Conservation (phyloP, 2,797 vertebrate species). For the Eleutherodactylus coqui region DNA sequence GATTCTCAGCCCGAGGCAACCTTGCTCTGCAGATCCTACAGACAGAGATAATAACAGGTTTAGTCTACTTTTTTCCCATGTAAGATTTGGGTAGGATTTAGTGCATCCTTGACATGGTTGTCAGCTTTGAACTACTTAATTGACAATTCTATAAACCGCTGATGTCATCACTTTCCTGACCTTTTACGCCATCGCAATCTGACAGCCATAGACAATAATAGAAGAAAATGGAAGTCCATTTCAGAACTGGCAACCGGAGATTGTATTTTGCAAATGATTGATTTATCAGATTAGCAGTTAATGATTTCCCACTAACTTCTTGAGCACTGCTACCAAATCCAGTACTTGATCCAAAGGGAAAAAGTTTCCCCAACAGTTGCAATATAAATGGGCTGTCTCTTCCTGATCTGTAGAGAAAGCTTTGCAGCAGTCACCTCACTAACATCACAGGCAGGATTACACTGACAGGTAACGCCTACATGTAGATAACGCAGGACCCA, state of each 20-base stretch:
- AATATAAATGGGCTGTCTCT: too few relatives aligned
- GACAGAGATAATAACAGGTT: constrained; percentile 25
- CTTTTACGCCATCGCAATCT: neutral
- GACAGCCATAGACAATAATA: neutral
- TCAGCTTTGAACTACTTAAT: neutral
- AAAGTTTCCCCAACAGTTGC: neutral
- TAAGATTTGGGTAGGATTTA: neutral
- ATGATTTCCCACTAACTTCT: neutral
- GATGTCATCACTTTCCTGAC: neutral
- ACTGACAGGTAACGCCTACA: too few relatives aligned
- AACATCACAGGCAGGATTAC: too few relatives aligned
- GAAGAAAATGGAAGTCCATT: neutral
- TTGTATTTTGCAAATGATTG: neutral
- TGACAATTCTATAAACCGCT: neutral
- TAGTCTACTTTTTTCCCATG: neutral
- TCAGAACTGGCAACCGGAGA: neutral
- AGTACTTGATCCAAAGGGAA: neutral
- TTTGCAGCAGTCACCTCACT: too few relatives aligned
- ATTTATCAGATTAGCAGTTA: neutral
- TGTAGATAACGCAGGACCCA: too few relatives aligned
- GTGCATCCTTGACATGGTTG: constrained; percentile 5
- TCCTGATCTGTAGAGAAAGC: too few relatives aligned
- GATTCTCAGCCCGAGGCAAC: constrained; percentile 19
- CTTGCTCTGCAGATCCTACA: constrained; percentile 25
- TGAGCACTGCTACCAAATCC: neutral